Base-by-base conservation (phyloP, 2,888 invertebrate genomes). In the Parascotia fuliginaria region DNA sequence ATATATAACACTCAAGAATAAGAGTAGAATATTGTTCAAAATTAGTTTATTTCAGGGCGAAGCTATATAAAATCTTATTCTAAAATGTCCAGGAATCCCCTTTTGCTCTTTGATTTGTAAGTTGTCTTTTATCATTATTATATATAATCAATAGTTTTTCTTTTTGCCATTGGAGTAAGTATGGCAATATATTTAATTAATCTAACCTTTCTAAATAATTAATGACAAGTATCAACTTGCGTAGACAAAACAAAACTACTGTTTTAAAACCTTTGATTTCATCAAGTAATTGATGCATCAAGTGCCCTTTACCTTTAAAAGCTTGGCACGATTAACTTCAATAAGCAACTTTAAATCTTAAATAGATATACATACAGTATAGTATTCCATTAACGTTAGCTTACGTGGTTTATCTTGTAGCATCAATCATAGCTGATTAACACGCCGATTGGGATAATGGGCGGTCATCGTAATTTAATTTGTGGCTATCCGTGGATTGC, bases 361-460 rank as follows among this genome's bases (percentile, higher is more conserved):
- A 34, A 16, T 16, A 12, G n/a, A 28, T 39, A 14, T 6, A 2
- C 12, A 39, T 15, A 24, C 28, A 19, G 39, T 43, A 9, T 22
- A 48, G 32, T 32, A 19, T 37, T 19, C 16, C 22, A 9, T 22
- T 9, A 9, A 7, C 14, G 9, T 28, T 39, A 11, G 9, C 6
- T 11, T 16, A 4, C 38, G 28, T 38, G 31, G 31, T 22, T 15
- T 44, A 49, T 49, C 43, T 49, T 22, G 13, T 32, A 31, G 32
- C 57, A 68, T 65, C 57, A 50, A 68, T 65, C 54, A 60, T 33
- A 42, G 33, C 31, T 52, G 57, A 60, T 55, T 65, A 65, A 57
- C 49, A 48, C 36, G 38, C 40, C 29, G 44, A 55, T 57, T 40
- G 34, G 22, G 28, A 38, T 54, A 55, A 44, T 68, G 44, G 29